Evolutionary conservation across 2,113 vertebrate species (phyloP), one percentile per base, ranked within the genome.

Genomic region (Coptodon bakossiorum): DNA sequence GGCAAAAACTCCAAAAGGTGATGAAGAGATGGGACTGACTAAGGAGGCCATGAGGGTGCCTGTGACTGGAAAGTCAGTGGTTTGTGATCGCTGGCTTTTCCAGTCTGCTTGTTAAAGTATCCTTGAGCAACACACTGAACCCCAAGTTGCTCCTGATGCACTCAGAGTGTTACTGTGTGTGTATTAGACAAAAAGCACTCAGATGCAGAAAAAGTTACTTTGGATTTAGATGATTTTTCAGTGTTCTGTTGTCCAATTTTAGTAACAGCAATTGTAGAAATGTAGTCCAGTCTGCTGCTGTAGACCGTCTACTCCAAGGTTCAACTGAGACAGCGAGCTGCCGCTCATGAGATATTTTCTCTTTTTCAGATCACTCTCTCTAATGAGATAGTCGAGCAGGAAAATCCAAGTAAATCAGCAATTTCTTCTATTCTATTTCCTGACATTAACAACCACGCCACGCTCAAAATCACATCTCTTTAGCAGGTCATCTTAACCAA

Each of bases 31-130:
- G 14, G 29, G 29, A 31, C 57, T 31, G 57, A 31, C 57, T 6
- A 0, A 59, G 2, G 56, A 29, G 56, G 56, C 14, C 24, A 16
- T 2, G 56, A 31, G 13, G 56, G n/a, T 54, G 27, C 1, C 29
- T 34, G 16, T 19, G 8, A 1, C 29, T 31, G 57, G 57, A 34
- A 61, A 61, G 57, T 61, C 14, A 0, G 7, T 59, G 27, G 0
- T 61, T 61, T 61, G 29, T 61, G 57, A 61, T 61, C 8, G 3
- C 57, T 61, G 57, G 29, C 57, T 61, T 61, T 61, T 17, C 57
- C 8, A 10, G 29, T 61, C 5, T 0, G 14, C 57, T 61, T 61
- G 9, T 61, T 17, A 61, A 61, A 61, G 29, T 34, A 34, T 31
- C 27, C 0, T 6, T 3, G 53, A 54, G 22, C 53, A 56, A 24